These are phyloP conservation scores for Meteorus colon DNA, from an alignment of 2,888 invertebrate species.

Conservation along the genomic window DNA sequence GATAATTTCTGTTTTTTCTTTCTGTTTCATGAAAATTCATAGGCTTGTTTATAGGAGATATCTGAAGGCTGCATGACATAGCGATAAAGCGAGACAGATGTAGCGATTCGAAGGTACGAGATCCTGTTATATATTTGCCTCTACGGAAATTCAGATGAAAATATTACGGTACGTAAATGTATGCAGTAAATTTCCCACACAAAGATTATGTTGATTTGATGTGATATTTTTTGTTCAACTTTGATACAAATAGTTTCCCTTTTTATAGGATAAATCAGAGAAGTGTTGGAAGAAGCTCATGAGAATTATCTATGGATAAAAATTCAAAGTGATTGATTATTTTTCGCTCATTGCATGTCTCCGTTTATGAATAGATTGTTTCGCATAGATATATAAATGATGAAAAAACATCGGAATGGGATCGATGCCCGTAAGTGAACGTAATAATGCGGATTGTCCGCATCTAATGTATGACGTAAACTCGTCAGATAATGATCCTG, in stretches of 20 bases:
- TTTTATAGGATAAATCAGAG: no score
- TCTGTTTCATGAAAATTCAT: conserved; percentile 34
- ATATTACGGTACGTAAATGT: not conserved
- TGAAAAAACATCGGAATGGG: conserved; percentile 13
- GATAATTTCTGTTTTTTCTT: conserved; percentile 26
- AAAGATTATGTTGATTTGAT: no score
- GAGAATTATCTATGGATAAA: no score
- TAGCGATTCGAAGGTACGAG: not conserved
- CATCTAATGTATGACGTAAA: conserved; percentile 12
- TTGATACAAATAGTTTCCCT: no score
- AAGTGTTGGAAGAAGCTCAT: no score
- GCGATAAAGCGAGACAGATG: conserved; percentile 20
- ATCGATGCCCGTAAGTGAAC: conserved; percentile 18
- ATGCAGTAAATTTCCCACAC: no score
- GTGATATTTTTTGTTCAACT: no score
- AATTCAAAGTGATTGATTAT: no score
- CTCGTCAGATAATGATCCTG: conserved; percentile 8
- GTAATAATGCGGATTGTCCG: conserved; percentile 13
- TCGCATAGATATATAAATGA: conserved; percentile 6
- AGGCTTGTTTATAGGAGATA: conserved; percentile 29
- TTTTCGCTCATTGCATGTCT: not conserved
- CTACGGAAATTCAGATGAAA: not conserved
- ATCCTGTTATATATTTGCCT: conserved; percentile 37
- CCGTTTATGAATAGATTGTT: not conserved
- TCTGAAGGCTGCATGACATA: conserved; percentile 32